Conservation (phyloP, 2,113 vertebrate genomes). For the Columbina picui region DNA sequence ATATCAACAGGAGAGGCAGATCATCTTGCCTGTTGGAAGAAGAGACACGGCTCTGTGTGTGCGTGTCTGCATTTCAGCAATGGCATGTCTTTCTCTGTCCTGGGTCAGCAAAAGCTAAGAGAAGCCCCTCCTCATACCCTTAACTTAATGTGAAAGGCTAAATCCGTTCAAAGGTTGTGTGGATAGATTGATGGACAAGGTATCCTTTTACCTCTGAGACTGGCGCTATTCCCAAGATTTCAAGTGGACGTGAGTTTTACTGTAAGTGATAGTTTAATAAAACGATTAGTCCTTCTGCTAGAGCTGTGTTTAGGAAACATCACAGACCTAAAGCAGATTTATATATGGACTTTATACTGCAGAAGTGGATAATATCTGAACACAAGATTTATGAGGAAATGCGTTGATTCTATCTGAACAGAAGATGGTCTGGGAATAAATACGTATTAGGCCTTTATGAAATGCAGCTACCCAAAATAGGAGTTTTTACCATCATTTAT, state of each 20-base stretch:
- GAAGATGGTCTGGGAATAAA: constrained; percentile 44
- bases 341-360: not conserved
- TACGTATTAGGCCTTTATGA: not conserved
- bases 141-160: not conserved
- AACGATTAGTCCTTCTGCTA: constrained; percentile 42
- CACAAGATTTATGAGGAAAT: constrained; percentile 26
- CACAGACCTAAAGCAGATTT: not conserved
- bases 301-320: constrained; percentile 51
- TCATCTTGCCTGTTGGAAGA: constrained; percentile 48
- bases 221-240: constrained; percentile 49
- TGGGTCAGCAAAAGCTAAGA: constrained; percentile 20
- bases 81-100: not conserved
- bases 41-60: not conserved
- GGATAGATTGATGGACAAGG: constrained; percentile 37
- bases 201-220: constrained; percentile 50
- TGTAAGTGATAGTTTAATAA: constrained; percentile 58
- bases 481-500: not conserved
- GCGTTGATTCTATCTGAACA: constrained; percentile 44
- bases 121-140: constrained; percentile 26
- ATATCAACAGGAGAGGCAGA: constrained; percentile 38
- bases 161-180: constrained; percentile 29
- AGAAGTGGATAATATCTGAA: constrained; percentile 38
- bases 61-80: not conserved
- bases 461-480: not conserved
- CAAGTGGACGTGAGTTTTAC: constrained; percentile 57